Base-by-base conservation (phyloP, 2,113 vertebrate genomes). In the Recurvirostra avosetta region DNA sequence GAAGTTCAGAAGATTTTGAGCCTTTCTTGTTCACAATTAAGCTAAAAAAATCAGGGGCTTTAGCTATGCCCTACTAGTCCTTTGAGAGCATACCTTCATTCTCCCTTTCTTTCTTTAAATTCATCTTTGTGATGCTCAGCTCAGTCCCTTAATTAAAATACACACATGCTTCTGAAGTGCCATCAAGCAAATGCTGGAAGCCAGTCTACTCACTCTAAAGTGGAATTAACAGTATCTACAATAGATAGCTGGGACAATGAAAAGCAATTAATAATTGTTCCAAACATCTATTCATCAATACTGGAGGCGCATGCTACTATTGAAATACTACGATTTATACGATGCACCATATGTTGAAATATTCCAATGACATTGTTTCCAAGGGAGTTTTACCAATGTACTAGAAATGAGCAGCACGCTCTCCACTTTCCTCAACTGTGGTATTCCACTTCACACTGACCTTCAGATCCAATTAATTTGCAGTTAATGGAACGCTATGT, bases 391-490 rank as follows among this genome's bases (percentile, higher is more conserved):
- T 85, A 43, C 27, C 70, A 40, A 61, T 2, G 50, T 18, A 9
- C 58, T 59, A 58, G 5, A 27, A 73, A 62, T 11, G 17, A 77
- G 36, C 65, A 47, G 29, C 18, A 32, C 41, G 17, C 45, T 71
- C 38, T 25, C 43, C 8, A 2, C 41, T 74, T n/a, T 49, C 78
- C 59, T 63, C 49, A 32, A 4, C 40, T 68, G 67, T 62, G 14
- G 62, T 83, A 95, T 94, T 81, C 75, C 43, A 87, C 58, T 96
- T 80, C 90, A 79, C 79, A 58, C 70, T 90, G 79, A 96, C 90
- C 65, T 97, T 93, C 76, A 94, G 90, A 95, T 85, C 59, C 70
- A 96, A 96, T 90, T 90, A 92, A 91, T 95, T 94, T 79, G 70
- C 74, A 89, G 49, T 67, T 96, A 92, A 94, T 92, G 63, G 81